These are phyloP conservation scores for Ostrea denselamellosa DNA, from an alignment of 1,140 invertebrate species.

Conservation along the genomic window DNA sequence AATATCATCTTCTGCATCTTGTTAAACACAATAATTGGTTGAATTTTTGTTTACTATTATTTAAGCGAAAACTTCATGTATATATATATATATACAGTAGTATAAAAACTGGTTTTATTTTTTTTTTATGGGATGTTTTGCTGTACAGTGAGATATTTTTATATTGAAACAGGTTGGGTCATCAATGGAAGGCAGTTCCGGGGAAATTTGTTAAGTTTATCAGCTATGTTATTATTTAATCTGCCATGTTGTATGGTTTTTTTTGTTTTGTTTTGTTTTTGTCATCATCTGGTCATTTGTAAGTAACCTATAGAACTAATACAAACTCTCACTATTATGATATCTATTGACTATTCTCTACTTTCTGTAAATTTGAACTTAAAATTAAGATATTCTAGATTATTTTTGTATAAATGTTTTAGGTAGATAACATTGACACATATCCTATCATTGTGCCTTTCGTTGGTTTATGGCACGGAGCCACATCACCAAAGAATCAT, in stretches of 20 bases:
- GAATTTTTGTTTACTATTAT: slow-evolving; percentile 7
- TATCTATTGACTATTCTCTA: neutral
- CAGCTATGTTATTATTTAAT: slow-evolving; percentile 9
- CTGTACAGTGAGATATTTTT: slow-evolving; percentile 3
- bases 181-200: slow-evolving; percentile 10
- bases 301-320: neutral
- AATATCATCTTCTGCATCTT: slow-evolving; percentile 1
- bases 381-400: neutral
- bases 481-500: slow-evolving; percentile 11
- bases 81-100: neutral
- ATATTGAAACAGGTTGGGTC: neutral
- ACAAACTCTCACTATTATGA: neutral
- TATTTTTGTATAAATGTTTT: neutral
- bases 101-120: neutral
- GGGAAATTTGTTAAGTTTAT: slow-evolving; percentile 24
- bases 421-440: neutral
- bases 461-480: neutral
- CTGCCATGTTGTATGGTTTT: slow-evolving; percentile 2
- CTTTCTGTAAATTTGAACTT: neutral
- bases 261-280: neutral
- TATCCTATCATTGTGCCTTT: slow-evolving; percentile 30
- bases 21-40: neutral
- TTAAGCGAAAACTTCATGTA: neutral
- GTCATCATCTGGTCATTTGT: slow-evolving; percentile 14
- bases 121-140: slow-evolving; percentile 23